Evolutionary conservation across 1,140 invertebrate species (phyloP).

Genomic region (Lineus longissimus): DNA sequence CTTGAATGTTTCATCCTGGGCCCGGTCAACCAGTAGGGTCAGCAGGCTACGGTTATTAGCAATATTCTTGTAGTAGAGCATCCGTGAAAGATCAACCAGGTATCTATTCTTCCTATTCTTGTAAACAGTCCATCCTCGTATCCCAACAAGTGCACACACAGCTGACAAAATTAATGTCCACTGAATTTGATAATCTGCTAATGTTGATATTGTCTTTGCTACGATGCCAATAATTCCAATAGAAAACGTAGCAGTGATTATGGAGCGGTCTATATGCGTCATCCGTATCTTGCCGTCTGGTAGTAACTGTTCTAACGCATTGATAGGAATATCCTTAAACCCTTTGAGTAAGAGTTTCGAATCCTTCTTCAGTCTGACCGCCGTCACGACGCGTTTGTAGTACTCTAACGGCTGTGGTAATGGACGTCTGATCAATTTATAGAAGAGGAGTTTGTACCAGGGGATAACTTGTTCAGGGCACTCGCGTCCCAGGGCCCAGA

Average conservation of each 20-base stretch:
- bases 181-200: conserved; percentile 27
- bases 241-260: conserved; percentile 27
- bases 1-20: conserved; percentile 50
- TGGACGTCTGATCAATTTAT: conserved; percentile 12
- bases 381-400: conserved; percentile 48
- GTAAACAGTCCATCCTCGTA: conserved; percentile 29
- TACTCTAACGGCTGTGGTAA: conserved; percentile 28
- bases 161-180: conserved; percentile 30
- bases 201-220: conserved; percentile 33
- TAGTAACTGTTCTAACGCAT: conserved; percentile 44
- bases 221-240: conserved; percentile 32
- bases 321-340: conserved; percentile 48
- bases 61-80: conserved; percentile 49
- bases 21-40: conserved; percentile 44
- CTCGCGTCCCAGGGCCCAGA: conserved; percentile 47
- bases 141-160: conserved; percentile 21
- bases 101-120: conserved; percentile 40
- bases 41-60: conserved; percentile 47
- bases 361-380: conserved; percentile 44
- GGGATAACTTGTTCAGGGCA: conserved; percentile 19
- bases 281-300: conserved; percentile 47
- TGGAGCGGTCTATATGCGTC: conserved; percentile 30
- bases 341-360: conserved; percentile 46
- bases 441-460: conserved; percentile 24
- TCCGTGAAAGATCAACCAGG: conserved; percentile 37